These are phyloP conservation scores for Cossypha dichroa DNA, from an alignment of 2,797 vertebrate species.

Conservation along the genomic window DNA sequence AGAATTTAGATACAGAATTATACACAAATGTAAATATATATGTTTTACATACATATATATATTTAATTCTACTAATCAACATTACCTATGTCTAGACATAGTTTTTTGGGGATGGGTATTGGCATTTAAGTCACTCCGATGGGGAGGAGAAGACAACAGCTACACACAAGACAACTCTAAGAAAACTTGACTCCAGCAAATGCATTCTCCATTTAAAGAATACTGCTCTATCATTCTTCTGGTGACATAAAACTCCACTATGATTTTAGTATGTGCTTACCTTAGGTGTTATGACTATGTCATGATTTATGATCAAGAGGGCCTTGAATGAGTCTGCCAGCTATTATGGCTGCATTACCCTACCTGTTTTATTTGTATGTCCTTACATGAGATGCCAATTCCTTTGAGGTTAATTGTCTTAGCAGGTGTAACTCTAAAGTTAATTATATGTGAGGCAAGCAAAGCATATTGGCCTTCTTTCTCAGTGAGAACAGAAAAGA, in stretches of 20 bases:
- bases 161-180: neutral
- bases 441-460: neutral
- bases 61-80: neutral
- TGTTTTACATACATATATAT: neutral
- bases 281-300: neutral
- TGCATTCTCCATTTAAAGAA: neutral
- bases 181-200: neutral
- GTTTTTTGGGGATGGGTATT: neutral
- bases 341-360: neutral
- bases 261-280: neutral
- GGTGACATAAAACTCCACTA: neutral
- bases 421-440: neutral
- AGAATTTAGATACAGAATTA: neutral
- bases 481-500: neutral
- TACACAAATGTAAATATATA: neutral
- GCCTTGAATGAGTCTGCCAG: neutral
- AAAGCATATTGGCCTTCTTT: neutral
- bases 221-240: neutral
- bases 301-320: neutral
- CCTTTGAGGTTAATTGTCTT: neutral
- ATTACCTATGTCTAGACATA: neutral
- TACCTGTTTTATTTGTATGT: neutral
- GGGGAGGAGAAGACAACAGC: neutral
- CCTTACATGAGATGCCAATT: neutral
- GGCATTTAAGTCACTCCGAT: neutral